Evolutionary conservation across 2,113 vertebrate species (phyloP), one percentile per base, ranked within the genome.

Genomic region (Corythoichthys intestinalis): DNA sequence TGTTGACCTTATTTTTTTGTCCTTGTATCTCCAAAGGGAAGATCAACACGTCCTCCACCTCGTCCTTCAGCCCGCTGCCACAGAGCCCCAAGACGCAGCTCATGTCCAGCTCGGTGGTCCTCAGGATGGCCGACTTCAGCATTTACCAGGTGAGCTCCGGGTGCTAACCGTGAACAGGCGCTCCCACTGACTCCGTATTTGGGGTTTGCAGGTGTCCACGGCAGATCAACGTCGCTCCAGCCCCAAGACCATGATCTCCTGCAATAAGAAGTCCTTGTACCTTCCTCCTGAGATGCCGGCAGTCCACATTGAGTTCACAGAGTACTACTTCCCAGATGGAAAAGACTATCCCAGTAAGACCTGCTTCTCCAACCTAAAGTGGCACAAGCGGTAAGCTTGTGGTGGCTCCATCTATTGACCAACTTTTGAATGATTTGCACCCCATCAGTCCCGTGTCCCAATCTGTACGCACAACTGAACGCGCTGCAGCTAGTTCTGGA

Each of bases 281-380:
- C 96, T 99, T 80, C 97, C 97, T 9, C 87, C 94, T 82, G 97
- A 99, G 92, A 99, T 99, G 97, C 94, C 97, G 56, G 97, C 97
- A 76, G 91, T 98, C 86, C 95, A 99, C 65, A 88, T 95, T 54
- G 97, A 99, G 89, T 98, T 99, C 88, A 99, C 97, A 48, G 97
- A 99, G 83, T 99, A 99, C 90, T 99, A 98, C 86, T 99, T 95
- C 69, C 95, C 96, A 34, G 97, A 99, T 85, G 97, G 93, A 83
- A 99, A 96, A 78, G 96, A 98, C 83, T 97, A 94, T 82, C 96
- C 97, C 66, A 95, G 97, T 99, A 94, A 94, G 95, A 78, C 46
- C 8, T 2, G 15, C 41, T 44, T 44, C 20, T 28, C 20, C 20
- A 28, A 28, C 20, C 20, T 28, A 28, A 28, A 28, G 20, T 28